Evolutionary conservation across 2,113 vertebrate species (phyloP).

Genomic region (Oplegnathus fasciatus): DNA sequence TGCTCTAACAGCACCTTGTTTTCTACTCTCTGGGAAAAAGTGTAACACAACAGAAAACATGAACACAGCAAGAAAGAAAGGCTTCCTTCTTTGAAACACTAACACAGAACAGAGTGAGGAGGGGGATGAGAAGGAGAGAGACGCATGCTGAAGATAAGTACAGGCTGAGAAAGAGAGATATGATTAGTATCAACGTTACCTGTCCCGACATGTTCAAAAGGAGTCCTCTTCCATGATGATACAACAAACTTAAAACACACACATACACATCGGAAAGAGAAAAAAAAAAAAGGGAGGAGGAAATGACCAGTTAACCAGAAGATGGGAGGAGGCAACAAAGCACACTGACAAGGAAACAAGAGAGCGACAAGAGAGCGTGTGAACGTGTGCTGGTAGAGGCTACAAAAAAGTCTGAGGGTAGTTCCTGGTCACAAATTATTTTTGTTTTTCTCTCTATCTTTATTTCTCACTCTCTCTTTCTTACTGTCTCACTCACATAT

Average conservation of each 20-base stretch:
- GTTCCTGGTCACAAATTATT: slow-evolving; percentile 28
- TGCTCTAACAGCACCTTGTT: not conserved
- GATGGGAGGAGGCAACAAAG: slow-evolving; percentile 58
- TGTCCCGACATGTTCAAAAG: slow-evolving; percentile 44
- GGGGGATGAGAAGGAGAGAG: not conserved
- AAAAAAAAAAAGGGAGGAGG: slow-evolving; percentile 43
- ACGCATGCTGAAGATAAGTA: slow-evolving; percentile 8
- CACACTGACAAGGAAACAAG: slow-evolving; percentile 44
- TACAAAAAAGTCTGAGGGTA: not conserved
- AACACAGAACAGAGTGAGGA: not conserved
- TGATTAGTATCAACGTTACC: slow-evolving; percentile 62
- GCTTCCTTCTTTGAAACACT: slow-evolving; percentile 51
- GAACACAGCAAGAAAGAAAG: slow-evolving; percentile 12
- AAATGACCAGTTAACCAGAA: slow-evolving; percentile 52
- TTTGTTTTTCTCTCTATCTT: not conserved
- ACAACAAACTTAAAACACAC: slow-evolving; percentile 27
- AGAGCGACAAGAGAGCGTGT: slow-evolving; percentile 24
- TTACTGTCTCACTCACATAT: not conserved
- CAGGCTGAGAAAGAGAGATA: slow-evolving; percentile 1
- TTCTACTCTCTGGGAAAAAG: not conserved
- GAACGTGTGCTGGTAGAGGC: not conserved
- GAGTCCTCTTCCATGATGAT: slow-evolving; percentile 51
- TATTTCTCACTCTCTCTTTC: slow-evolving; percentile 9
- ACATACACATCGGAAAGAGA: not conserved
- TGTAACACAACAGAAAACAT: not conserved